These are phyloP conservation scores for Tupaia tana DNA, from an alignment of 2,113 vertebrate genomes.

Conservation along the genomic window DNA sequence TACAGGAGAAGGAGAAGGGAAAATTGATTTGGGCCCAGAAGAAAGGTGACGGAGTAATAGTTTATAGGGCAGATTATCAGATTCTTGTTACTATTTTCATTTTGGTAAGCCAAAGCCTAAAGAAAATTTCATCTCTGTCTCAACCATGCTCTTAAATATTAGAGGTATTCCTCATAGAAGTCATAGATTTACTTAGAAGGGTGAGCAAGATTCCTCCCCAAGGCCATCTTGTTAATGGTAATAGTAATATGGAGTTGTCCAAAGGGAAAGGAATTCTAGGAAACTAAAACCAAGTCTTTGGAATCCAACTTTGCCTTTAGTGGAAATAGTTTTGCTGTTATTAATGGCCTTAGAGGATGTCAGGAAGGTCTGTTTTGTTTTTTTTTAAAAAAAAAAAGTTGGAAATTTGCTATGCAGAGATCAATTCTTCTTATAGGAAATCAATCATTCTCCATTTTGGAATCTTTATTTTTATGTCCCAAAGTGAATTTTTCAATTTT, in stretches of 20 bases:
- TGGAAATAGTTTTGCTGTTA: slow-evolving; percentile 24
- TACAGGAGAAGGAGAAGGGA: not conserved
- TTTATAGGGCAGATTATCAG: not conserved
- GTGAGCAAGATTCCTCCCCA: not conserved
- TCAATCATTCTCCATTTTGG: slow-evolving; percentile 7
- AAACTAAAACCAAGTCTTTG: not conserved
- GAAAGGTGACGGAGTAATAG: not conserved
- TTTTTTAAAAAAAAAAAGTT: slow-evolving; percentile 44
- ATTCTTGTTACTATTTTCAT: not conserved
- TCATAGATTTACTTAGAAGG: not conserved
- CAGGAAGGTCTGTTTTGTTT: slow-evolving; percentile 9
- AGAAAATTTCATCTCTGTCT: not conserved
- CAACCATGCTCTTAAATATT: not conserved
- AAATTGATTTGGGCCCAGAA: not conserved
- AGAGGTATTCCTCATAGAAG: not conserved
- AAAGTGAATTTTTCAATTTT: slow-evolving; percentile 18
- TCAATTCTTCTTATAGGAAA: slow-evolving; percentile 52
- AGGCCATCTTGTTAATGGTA: not conserved
- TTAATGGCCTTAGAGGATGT: not conserved
- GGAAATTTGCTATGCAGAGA: slow-evolving; percentile 58
- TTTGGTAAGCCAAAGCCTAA: not conserved
- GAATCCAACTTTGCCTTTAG: not conserved
- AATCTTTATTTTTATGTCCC: slow-evolving; percentile 10
- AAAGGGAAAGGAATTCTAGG: not conserved
- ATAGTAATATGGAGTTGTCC: not conserved